phyloP scores from a whole-genome alignment of 2,113 vertebrate species.

The Manacus vitellinus region DNA sequence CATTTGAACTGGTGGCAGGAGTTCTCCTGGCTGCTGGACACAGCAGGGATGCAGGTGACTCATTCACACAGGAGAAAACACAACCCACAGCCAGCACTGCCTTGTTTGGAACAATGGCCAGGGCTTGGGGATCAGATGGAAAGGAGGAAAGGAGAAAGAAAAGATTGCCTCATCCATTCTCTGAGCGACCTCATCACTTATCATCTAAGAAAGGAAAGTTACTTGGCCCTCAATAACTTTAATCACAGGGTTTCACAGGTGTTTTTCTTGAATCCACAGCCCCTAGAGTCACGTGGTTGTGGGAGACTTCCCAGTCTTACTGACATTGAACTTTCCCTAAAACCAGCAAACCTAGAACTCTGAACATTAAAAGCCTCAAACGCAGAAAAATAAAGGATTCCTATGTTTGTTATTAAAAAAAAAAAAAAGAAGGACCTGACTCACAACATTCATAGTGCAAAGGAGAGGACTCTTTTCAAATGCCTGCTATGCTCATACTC shows the following conservation, averaged over 20 bases:
- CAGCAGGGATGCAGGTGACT: neutral
- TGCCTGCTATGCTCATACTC: fast-evolving
- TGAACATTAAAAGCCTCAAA: neutral
- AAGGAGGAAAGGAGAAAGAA: neutral
- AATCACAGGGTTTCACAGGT: neutral
- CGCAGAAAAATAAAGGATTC: neutral
- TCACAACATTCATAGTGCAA: neutral
- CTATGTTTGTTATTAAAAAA: neutral
- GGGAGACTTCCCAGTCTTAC: neutral
- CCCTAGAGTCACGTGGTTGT: neutral
- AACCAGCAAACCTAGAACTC: neutral
- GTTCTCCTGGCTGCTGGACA: neutral
- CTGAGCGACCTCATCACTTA: neutral
- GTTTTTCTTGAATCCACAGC: neutral
- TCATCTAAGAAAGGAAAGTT: neutral
- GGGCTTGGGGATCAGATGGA: neutral
- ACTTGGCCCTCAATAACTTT: neutral
- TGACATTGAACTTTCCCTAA: neutral
- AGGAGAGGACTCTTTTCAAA: neutral
- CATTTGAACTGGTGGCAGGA: neutral
- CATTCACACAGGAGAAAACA: neutral
- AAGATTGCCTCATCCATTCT: neutral
- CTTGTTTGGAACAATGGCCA: neutral
- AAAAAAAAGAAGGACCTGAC: neutral
- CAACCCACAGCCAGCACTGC: neutral